These are phyloP conservation scores for Pontoporia blainvillei DNA, from an alignment of 2,113 vertebrate genomes.

Conservation along the genomic window DNA sequence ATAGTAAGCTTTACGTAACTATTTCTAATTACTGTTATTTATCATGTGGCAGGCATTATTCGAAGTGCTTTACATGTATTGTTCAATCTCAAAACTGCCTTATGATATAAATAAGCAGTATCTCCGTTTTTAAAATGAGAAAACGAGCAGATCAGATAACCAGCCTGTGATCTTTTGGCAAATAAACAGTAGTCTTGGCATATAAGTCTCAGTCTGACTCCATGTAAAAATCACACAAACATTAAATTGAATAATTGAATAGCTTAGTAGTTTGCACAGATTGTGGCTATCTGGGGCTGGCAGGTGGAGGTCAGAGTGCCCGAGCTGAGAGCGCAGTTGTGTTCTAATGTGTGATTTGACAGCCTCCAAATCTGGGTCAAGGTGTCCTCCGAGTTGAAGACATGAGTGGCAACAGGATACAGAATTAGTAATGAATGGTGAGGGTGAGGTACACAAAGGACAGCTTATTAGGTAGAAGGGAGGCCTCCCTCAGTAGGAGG, in stretches of 20 bases:
- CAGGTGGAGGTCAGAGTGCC: neutral
- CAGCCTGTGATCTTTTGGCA: neutral
- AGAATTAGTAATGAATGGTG: neutral
- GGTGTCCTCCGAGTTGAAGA: neutral
- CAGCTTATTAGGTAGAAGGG: neutral
- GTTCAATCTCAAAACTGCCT: neutral
- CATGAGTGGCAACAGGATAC: neutral
- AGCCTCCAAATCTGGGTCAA: neutral
- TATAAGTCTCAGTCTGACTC: neutral
- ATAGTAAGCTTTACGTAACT: neutral
- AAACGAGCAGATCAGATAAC: neutral
- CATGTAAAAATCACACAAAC: neutral
- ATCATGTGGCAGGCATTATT: neutral
- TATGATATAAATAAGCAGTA: neutral
- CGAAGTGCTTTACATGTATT: neutral
- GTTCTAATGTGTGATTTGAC: neutral
- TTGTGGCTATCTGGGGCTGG: neutral
- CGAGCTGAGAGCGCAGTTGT: neutral
- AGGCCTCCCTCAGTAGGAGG: neutral
- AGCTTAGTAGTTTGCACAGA: neutral
- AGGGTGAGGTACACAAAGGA: neutral
- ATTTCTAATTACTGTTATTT: neutral
- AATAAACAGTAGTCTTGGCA: neutral
- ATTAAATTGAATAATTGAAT: neutral
- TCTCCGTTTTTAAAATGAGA: conserved; percentile 26